Base-by-base conservation (phyloP, 2,797 vertebrate species). In the Anableps anableps region DNA sequence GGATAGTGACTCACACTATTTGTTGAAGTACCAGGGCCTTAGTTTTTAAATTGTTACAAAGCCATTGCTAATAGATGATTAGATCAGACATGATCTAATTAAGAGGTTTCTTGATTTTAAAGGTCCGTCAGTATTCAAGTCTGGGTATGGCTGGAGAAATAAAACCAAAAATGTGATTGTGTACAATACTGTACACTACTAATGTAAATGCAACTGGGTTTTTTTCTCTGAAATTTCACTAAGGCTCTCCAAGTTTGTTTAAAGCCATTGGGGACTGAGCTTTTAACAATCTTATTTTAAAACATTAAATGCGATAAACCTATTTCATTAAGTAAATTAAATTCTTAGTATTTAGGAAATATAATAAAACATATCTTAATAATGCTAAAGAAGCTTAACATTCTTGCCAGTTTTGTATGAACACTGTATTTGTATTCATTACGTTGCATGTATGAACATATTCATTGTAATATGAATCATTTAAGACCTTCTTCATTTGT, bases 401-500 rank as follows among this genome's bases (percentile, higher is more conserved):
- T 31, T n/a, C 16, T 21, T 21, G 8, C 14, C 19, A 21, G 34
- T 38, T 38, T 66, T 66, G 36, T 36, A 3, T 5, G 2, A 64
- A 21, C 17, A 19, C 64, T 6, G 21, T 23, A 26, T 41, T 38
- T 68, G 23, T 11, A 68, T 19, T 1, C 5, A 41, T 5, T 29
- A 19, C n/a, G n/a, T 71, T 29, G 26, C 5, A 47, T 16, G 14
- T 13, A 11, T 70, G 5, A 71, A 71, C 3, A 7, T 16, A 1
- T n/a, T 13, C 2, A 8, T 6, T 45, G 19, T n/a, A 71, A 7
- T 0, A 16, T 45, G 11, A 43, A 11, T 70, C 23, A 5, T 0
- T 70, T 26, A 11, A 43, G 43, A 64, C 38, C 10, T 60, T 55
- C 62, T 62, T 17, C 34, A 47, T 76, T 21, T 80, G 75, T 51